A percentile compares a stretch with the other conserved stretches of the same genome.
phyloP scores from a whole-genome alignment of 2,888 invertebrate genomes.

The Miltochrista miniata region DNA sequence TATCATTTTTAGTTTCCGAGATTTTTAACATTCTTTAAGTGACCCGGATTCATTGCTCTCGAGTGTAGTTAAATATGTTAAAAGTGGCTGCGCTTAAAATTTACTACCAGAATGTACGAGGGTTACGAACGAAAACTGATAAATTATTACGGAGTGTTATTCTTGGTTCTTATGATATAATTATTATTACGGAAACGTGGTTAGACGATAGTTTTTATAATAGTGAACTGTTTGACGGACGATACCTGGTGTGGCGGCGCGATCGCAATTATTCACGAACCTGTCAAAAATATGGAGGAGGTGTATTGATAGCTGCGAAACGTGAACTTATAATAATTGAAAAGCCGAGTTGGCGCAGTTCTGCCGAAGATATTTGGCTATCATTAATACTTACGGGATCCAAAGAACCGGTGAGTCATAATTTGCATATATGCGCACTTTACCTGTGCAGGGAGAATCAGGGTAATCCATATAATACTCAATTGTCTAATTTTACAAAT shows the following conservation, averaged over 20 bases:
- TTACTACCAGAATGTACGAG: constrained; percentile 2
- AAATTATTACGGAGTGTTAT: neutral
- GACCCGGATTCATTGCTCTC: no score
- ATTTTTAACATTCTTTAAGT: no score
- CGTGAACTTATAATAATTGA: neutral
- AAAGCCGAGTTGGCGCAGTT: constrained; percentile 3
- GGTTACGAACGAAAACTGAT: neutral
- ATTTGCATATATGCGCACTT: constrained; percentile 4
- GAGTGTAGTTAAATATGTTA: neutral
- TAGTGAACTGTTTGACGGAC: constrained; percentile 5
- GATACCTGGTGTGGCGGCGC: neutral
- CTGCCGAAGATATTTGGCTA: constrained; percentile 9
- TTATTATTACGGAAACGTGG: constrained; percentile 3
- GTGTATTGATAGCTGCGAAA: constrained; percentile 3
- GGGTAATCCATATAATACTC: constrained; percentile 4
- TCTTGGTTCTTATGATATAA: neutral
- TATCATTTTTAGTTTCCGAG: no score
- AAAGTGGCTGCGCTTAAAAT: neutral
- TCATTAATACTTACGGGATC: neutral
- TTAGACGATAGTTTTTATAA: neutral
- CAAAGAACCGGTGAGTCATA: constrained; percentile 2
- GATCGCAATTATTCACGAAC: constrained; percentile 3
- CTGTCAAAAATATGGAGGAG: constrained; percentile 2
- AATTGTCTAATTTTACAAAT: neutral
- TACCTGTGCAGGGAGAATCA: constrained; percentile 4